A percentile compares a stretch with the other conserved stretches of the same genome.
Evolutionary conservation across 2,888 invertebrate genomes (phyloP).

Genomic region (Prosopocoilus inquinatus): DNA sequence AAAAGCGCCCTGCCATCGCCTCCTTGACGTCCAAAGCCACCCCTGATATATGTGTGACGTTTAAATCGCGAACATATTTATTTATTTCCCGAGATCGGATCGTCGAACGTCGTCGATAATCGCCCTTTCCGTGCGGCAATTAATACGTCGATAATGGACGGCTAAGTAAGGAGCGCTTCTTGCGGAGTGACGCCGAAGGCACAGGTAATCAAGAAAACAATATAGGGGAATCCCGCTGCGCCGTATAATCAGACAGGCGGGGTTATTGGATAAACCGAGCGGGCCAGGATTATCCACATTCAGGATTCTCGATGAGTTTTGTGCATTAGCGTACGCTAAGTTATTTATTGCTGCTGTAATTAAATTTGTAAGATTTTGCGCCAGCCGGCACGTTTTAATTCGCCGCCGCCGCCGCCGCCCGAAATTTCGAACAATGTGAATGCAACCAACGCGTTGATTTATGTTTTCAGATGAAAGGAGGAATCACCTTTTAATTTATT

Average conservation of each 20-base stretch:
- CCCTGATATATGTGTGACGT: slow-evolving; percentile 17
- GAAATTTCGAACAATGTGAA: background rate
- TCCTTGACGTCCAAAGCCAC: slow-evolving; percentile 33
- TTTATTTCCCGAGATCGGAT: background rate
- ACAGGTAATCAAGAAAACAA: slow-evolving; percentile 54
- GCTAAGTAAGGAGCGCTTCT: slow-evolving; percentile 6
- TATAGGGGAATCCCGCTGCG: slow-evolving; percentile 50
- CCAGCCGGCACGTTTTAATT: background rate
- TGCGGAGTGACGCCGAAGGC: slow-evolving; percentile 17
- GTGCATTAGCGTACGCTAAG: slow-evolving; percentile 29
- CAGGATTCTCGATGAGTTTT: slow-evolving; percentile 35
- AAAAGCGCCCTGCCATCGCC: slow-evolving; percentile 30
- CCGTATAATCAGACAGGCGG: slow-evolving; percentile 47
- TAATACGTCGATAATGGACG: background rate
- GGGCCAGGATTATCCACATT: slow-evolving; percentile 42
- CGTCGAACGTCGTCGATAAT: slow-evolving; percentile 4
- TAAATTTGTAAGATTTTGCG: slow-evolving; percentile 21
- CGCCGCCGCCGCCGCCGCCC: background rate
- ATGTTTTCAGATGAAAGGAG: too few species aligned
- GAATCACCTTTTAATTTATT: too few species aligned
- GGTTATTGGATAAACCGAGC: slow-evolving; percentile 37
- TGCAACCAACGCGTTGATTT: too few species aligned
- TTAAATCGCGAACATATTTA: slow-evolving; percentile 15
- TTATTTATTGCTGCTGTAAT: slow-evolving; percentile 36
- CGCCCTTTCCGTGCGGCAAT: background rate